These are phyloP conservation scores for Rhadinocentrus ornatus DNA, from an alignment of 2,797 vertebrate genomes.

Conservation along the genomic window DNA sequence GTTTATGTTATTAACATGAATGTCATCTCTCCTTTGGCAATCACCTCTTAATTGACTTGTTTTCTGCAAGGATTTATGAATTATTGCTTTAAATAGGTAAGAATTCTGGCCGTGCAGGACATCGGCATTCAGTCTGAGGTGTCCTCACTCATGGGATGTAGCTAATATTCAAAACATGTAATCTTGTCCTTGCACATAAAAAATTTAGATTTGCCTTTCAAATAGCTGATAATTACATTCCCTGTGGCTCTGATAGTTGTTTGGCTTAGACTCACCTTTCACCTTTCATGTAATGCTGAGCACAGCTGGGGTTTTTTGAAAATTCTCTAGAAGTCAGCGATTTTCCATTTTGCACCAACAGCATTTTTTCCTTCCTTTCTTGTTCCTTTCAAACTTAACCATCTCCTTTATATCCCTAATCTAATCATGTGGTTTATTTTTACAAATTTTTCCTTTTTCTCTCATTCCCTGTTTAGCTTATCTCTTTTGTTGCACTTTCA, in stretches of 20 bases:
- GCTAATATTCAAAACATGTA: constrained; percentile 9
- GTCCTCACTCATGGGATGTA: constrained; percentile 39
- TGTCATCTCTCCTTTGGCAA: constrained; percentile 17
- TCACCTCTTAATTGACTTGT: constrained; percentile 21
- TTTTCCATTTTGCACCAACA: constrained; percentile 49
- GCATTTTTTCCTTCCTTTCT: constrained; percentile 40
- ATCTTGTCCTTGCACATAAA: constrained; percentile 20
- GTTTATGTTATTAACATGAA: background rate
- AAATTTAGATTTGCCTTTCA: constrained; percentile 36
- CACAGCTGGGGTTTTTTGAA: constrained; percentile 10
- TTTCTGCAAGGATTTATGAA: constrained; percentile 6
- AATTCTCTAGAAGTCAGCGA: constrained; percentile 47
- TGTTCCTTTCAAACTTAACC: constrained; percentile 1
- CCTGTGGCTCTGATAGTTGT: constrained; percentile 9
- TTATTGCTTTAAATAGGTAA: constrained; percentile 34
- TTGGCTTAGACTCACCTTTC: constrained; percentile 54
- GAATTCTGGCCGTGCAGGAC: constrained; percentile 12
- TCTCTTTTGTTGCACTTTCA: constrained; percentile 2
- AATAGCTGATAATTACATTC: constrained; percentile 29
- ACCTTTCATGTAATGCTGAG: constrained; percentile 47
- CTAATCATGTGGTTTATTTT: background rate
- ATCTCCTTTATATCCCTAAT: constrained; percentile 19
- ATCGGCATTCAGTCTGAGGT: constrained; percentile 32
- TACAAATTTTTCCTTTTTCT: constrained; percentile 2
- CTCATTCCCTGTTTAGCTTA: constrained; percentile 7